These are phyloP conservation scores for Proterorhinus semilunaris DNA, from an alignment of 2,113 vertebrate species.

Conservation along the genomic window DNA sequence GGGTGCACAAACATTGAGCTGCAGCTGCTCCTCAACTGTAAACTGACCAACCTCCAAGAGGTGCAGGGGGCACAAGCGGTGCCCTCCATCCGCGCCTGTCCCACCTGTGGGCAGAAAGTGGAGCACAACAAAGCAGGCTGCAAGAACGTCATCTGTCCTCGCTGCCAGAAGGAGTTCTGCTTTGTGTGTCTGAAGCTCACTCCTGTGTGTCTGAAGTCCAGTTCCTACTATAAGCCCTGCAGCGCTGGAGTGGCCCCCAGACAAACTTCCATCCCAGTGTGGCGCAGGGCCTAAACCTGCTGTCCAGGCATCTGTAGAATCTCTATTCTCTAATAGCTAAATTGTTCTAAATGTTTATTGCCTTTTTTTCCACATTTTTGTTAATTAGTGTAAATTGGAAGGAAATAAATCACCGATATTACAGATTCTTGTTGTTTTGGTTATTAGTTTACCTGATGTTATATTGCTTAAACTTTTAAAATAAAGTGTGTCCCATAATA, in stretches of 20 bases:
- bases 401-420: background rate
- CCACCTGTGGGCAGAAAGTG: conserved; percentile 66
- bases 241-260: conserved; percentile 54
- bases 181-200: conserved; percentile 71
- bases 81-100: conserved; percentile 67
- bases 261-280: conserved; percentile 65
- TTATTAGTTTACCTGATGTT: background rate
- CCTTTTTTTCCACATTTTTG: background rate
- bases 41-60: background rate
- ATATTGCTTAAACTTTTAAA: background rate
- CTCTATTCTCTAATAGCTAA: background rate
- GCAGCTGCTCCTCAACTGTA: conserved; percentile 29
- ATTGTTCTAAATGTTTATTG: background rate
- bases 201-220: conserved; percentile 38
- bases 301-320: background rate
- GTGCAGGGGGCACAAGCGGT: conserved; percentile 30
- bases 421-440: background rate
- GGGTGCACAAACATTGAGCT: conserved; percentile 53
- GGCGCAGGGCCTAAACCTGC: conserved; percentile 18
- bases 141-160: conserved; percentile 67
- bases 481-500: background rate
- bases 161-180: conserved; percentile 68
- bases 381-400: background rate
- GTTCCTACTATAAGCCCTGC: conserved; percentile 41
- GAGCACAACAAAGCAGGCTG: conserved; percentile 65